Conservation (phyloP, 1,140 invertebrate genomes). For the Apocrypta bakeri region DNA sequence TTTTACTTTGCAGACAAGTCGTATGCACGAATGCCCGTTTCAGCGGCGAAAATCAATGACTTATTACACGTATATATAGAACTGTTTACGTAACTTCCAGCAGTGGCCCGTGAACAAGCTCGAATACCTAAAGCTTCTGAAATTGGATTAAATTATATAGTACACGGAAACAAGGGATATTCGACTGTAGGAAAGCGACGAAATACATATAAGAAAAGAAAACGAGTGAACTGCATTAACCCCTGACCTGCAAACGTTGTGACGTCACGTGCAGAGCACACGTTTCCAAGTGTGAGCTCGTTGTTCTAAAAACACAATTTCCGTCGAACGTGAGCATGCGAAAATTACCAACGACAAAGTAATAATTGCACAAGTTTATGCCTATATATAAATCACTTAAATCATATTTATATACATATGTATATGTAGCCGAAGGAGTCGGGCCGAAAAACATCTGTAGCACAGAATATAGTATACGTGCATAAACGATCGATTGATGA, state of each 20-base stretch:
- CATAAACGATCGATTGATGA: neutral
- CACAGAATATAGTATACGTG: no score
- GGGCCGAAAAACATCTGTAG: neutral
- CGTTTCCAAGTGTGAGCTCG: no score
- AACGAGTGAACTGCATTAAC: neutral
- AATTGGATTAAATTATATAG: neutral
- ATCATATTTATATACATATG: neutral
- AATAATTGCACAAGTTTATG: neutral
- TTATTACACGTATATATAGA: no score
- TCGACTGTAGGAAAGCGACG: neutral
- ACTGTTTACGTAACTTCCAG: neutral
- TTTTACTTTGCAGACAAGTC: no score
- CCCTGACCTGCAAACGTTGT: neutral
- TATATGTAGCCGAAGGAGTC: no score
- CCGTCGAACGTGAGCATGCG: neutral
- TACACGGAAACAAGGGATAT: neutral
- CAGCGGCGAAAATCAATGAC: no score
- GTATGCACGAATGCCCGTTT: no score
- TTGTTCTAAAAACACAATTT: conserved; percentile 3
- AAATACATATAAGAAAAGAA: neutral
- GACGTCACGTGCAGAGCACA: neutral
- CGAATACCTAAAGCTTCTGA: neutral
- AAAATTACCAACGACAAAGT: neutral
- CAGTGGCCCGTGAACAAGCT: no score
- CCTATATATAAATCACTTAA: no score